Percentiles rank a stretch among this genome's conserved stretches.
Evolutionary conservation across 64 coral and sea anemone species (phyloP).

Genomic region (Platygyra sinensis): DNA sequence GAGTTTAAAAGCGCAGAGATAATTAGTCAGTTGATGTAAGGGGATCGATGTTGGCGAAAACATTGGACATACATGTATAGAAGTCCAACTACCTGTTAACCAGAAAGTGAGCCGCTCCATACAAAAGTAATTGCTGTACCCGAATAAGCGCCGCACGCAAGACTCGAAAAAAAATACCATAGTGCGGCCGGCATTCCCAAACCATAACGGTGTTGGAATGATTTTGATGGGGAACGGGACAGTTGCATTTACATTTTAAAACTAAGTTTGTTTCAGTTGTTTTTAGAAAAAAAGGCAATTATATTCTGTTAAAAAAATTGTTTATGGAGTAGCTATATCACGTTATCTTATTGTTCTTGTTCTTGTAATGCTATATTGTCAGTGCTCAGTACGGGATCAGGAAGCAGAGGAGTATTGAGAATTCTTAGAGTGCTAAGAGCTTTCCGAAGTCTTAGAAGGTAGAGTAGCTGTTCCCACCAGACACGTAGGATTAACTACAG

Average conservation of each 20-base stretch:
- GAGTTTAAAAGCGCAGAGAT: conserved; percentile 5
- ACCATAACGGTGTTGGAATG: neutral
- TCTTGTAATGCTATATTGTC: neutral
- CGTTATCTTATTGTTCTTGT: neutral
- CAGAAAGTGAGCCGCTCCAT: no score
- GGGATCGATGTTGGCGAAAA: no score
- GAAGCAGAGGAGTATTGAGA: conserved; percentile 94
- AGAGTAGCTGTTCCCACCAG: neutral
- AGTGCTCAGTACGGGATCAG: conserved; percentile 94
- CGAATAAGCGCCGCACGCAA: no score
- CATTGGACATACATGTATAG: no score
- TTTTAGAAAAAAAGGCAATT: no score
- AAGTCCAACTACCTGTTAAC: no score
- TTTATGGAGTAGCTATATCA: neutral
- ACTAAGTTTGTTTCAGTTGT: neutral
- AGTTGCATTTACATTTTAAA: neutral
- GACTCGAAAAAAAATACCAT: no score
- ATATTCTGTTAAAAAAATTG: no score
- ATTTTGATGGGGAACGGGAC: neutral
- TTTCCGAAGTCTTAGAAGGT: conserved; percentile 98
- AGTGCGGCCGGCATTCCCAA: no score
- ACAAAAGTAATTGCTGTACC: no score
- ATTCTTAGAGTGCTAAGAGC: conserved; percentile 98
- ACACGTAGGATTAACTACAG: neutral
- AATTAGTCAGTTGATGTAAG: no score